These are phyloP conservation scores for Falco rusticolus DNA, from an alignment of 2,797 vertebrate species.

Conservation along the genomic window DNA sequence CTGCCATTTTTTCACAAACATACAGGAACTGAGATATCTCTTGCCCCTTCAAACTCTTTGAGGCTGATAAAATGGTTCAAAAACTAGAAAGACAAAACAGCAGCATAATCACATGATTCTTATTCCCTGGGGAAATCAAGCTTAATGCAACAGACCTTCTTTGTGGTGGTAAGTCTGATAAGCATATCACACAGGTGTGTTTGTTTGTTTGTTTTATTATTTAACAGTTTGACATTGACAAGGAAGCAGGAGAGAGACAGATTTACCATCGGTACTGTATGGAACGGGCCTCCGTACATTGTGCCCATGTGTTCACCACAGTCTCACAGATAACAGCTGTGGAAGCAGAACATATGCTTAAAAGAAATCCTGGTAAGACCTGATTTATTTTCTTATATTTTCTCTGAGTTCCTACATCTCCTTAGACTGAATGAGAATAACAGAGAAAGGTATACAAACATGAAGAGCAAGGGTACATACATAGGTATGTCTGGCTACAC, in stretches of 20 bases:
- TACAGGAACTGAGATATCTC: neutral
- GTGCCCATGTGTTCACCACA: conserved; percentile 93
- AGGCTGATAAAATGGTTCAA: neutral
- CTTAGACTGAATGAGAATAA: neutral
- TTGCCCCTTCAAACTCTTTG: neutral
- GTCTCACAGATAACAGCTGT: conserved; percentile 96
- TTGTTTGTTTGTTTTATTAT: neutral
- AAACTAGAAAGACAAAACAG: neutral
- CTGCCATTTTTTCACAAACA: neutral
- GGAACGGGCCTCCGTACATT: conserved; percentile 92
- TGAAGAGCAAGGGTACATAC: neutral
- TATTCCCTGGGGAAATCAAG: neutral
- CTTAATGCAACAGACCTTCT: neutral
- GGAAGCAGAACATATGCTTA: conserved; percentile 93
- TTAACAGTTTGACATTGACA: conserved; percentile 90
- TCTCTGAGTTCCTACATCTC: neutral
- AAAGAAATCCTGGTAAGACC: conserved; percentile 87
- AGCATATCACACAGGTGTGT: neutral
- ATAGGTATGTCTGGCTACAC: neutral
- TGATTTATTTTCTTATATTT: neutral
- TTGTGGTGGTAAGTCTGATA: neutral
- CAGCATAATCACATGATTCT: neutral
- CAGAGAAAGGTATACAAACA: neutral
- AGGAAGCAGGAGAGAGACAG: conserved; percentile 93
- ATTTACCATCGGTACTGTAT: conserved; percentile 97